phyloP scores from a whole-genome alignment of 2,113 vertebrate genomes.

The Mungos mungo region DNA sequence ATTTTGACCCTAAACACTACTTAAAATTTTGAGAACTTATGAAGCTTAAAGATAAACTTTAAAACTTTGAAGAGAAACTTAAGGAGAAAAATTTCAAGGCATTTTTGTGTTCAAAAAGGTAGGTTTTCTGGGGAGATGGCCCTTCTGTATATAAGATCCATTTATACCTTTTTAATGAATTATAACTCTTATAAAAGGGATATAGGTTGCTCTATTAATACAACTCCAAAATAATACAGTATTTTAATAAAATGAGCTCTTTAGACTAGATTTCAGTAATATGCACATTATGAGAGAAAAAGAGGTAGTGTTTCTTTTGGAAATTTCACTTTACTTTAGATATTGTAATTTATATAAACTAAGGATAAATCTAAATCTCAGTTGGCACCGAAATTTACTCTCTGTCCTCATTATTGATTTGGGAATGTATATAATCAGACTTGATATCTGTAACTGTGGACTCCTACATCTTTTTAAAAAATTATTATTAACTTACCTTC shows the following conservation, averaged over 20 bases:
- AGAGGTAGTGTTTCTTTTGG: background rate
- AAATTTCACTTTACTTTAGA: background rate
- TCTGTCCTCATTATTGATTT: background rate
- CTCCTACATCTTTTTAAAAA: background rate
- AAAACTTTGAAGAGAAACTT: background rate
- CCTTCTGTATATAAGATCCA: background rate
- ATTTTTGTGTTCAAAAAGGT: background rate
- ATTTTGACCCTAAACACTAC: background rate
- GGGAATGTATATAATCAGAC: background rate
- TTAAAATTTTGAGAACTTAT: background rate
- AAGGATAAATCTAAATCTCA: background rate
- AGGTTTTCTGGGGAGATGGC: background rate
- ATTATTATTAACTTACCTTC: background rate
- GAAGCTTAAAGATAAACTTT: background rate
- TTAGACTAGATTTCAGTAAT: background rate
- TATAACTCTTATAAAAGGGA: background rate
- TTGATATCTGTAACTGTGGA: background rate
- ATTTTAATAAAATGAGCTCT: background rate
- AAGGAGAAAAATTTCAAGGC: slow-evolving; percentile 31
- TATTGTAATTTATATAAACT: background rate
- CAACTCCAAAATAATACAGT: background rate
- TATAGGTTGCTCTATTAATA: background rate
- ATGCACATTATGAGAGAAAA: background rate
- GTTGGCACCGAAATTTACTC: background rate
- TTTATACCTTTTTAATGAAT: background rate